Conservation (phyloP, 2,888 invertebrate genomes). For the Ectemnius continuus region DNA sequence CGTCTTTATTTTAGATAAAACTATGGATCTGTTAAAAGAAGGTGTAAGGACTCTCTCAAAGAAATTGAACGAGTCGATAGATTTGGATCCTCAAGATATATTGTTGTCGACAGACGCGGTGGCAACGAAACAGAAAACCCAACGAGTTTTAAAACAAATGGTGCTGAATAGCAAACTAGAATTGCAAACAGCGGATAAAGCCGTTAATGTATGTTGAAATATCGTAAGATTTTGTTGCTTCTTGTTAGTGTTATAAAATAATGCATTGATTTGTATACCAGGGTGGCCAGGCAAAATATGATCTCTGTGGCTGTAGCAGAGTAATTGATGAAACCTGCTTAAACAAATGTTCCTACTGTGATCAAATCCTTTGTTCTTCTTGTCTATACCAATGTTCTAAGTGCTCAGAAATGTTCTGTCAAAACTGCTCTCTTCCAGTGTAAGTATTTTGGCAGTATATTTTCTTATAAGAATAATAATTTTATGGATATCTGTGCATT, state of each 20-base stretch:
- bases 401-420: conserved; percentile 66
- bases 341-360: conserved; percentile 67
- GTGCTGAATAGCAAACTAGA: conserved; percentile 62
- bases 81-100: conserved; percentile 37
- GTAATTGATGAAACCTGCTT: conserved; percentile 51
- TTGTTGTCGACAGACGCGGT: conserved; percentile 8
- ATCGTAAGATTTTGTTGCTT: too few relatives aligned
- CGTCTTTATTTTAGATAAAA: conserved; percentile 56
- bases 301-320: conserved; percentile 60
- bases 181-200: conserved; percentile 53
- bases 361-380: conserved; percentile 63
- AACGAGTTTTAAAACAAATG: conserved; percentile 64
- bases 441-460: conserved; percentile 49
- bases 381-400: conserved; percentile 62
- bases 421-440: conserved; percentile 66
- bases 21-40: conserved; percentile 63
- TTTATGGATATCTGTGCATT: background rate
- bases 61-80: conserved; percentile 46
- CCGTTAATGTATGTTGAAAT: conserved; percentile 45
- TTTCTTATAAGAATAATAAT: background rate
- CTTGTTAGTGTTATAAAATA: too few relatives aligned
- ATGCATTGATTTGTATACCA: background rate
- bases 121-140: conserved; percentile 29
- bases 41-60: conserved; percentile 60
- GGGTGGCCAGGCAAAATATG: conserved; percentile 30